Base-by-base conservation (phyloP, 2,888 invertebrate species). In the Macaria liturata region DNA sequence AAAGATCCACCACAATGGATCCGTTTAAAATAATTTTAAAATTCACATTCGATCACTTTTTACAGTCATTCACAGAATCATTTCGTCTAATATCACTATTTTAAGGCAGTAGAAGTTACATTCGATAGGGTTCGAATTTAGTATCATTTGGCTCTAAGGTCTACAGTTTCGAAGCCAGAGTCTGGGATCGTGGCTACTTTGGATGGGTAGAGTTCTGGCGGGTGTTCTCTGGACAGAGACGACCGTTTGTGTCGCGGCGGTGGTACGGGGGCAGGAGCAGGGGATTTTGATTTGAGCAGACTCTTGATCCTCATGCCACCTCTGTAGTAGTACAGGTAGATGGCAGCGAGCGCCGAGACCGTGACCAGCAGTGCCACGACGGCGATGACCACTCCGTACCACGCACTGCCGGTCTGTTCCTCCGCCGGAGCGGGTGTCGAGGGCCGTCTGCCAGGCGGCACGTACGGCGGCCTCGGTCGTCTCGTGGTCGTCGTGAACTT, bases 281-380 rank as follows among this genome's bases (percentile, higher is more conserved):
- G 76, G 3, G 83, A 78, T 57, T 89, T 90, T 39, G 88, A 86
- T 63, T 90, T 94, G 32, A 95, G 81, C 78, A 95, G 91, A 65
- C 87, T 92, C 84, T 95, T 95, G 68, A 96, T 93, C 67, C 93
- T 93, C 77, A 93, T 93, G 72, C 95, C 94, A 73, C 95, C 94
- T 83, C 95, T 94, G 90, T 96, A 96, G 79, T 95, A 96, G 83
- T 96, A 95, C 74, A 95, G 88, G 84, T 96, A 96, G 71, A 96
- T 90, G 61, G 94, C 93, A 64, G 94, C 94, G 76, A 96, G 90
- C 68, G 93, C 85, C 61, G 94, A 93, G 73, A 95, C 81, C 47
- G 95, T 94, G 74, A 95, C 89, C 83, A 95, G 92, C 74, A 96
- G 88, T 69, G 95, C 93, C 72, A 95, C 84, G 62, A 94, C 83